These are phyloP conservation scores for Sitobion miscanthi DNA, from an alignment of 1,140 invertebrate genomes.

Conservation along the genomic window DNA sequence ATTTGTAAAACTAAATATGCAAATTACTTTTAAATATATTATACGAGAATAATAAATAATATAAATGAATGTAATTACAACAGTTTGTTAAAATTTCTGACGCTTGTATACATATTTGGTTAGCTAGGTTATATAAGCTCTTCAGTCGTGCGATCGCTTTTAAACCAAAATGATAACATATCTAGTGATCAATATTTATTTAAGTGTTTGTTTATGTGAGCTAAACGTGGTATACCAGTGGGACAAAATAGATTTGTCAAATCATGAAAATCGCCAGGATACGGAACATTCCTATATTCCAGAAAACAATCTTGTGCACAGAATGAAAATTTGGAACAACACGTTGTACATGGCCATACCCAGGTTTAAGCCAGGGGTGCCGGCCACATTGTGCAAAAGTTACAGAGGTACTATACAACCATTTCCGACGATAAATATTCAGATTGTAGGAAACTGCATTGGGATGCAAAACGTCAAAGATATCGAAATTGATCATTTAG, in stretches of 20 bases:
- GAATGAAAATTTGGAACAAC: constrained; percentile 49
- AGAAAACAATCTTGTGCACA: constrained; percentile 28
- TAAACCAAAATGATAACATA: background rate
- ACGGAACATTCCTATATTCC: background rate
- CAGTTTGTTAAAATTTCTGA: background rate
- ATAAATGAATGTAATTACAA: background rate
- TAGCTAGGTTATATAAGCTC: background rate
- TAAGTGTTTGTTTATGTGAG: background rate
- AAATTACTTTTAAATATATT: background rate
- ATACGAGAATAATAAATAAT: background rate
- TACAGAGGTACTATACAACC: background rate
- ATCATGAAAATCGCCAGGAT: background rate
- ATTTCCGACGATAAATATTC: background rate
- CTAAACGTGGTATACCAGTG: constrained; percentile 33
- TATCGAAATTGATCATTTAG: constrained; percentile 46
- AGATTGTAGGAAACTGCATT: background rate
- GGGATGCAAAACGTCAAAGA: constrained; percentile 24
- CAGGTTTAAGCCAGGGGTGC: constrained; percentile 6
- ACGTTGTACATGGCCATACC: constrained; percentile 33
- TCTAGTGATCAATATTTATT: background rate
- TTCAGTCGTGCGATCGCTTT: background rate
- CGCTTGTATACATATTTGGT: background rate
- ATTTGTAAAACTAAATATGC: background rate
- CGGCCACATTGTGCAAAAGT: constrained; percentile 24
- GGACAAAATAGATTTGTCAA: constrained; percentile 26